These are phyloP conservation scores for Lagopus muta DNA, from an alignment of 2,113 vertebrate species.

Conservation along the genomic window DNA sequence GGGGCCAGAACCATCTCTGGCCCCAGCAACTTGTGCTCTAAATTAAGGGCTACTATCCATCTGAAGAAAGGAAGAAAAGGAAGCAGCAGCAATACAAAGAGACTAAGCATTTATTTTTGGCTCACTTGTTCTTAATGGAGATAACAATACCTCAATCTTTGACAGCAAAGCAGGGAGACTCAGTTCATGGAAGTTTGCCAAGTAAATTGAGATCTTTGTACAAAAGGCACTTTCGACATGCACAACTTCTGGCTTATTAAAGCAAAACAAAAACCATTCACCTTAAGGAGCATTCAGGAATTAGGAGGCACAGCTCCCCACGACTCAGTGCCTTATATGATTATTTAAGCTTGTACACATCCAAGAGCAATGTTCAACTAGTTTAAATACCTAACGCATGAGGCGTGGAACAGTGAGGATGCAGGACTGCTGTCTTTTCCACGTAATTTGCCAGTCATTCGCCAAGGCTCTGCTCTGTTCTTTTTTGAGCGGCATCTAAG, in stretches of 20 bases:
- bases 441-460: neutral
- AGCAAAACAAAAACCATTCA: conserved; percentile 35
- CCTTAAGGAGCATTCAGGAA: conserved; percentile 40
- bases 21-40: neutral
- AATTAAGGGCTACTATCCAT: conserved; percentile 7
- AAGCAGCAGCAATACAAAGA: neutral
- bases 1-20: neutral
- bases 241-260: conserved; percentile 54
- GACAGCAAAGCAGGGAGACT: conserved; percentile 49
- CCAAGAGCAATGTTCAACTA: neutral
- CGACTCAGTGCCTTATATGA: neutral
- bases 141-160: conserved; percentile 55
- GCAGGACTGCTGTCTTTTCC: rapidly evolving
- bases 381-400: neutral
- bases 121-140: conserved; percentile 59
- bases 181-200: conserved; percentile 54
- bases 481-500: neutral
- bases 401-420: neutral
- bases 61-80: neutral
- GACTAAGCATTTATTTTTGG: conserved; percentile 21
- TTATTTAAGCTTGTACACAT: conserved; percentile 4
- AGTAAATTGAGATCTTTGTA: conserved; percentile 65
- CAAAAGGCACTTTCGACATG: conserved; percentile 52
- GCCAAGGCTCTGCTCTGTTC: neutral
- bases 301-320: neutral